phyloP scores from a whole-genome alignment of 23 tunicate genomes.

The Halocynthia aurantium region DNA sequence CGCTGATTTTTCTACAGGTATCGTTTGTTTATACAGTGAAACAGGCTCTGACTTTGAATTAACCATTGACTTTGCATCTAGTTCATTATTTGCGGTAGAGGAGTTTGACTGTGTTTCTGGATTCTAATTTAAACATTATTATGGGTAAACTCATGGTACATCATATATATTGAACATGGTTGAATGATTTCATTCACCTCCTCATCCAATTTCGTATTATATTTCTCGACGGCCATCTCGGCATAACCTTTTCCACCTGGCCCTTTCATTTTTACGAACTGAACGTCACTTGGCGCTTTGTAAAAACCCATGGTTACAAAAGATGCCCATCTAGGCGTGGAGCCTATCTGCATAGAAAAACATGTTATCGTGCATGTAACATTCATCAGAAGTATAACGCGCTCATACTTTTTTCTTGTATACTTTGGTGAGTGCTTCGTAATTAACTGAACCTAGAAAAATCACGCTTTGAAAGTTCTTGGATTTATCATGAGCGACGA shows the following conservation, averaged over 20 bases:
- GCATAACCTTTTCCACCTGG: conserved; percentile 90
- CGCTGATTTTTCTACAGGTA: background rate
- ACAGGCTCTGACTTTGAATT: conserved; percentile 2
- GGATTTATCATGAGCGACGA: conserved; percentile 63
- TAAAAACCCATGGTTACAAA: conserved; percentile 62
- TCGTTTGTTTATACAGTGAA: conserved; percentile 4
- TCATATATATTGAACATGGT: background rate
- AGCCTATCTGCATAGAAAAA: background rate
- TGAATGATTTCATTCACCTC: background rate
- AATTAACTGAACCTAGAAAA: conserved; percentile 67
- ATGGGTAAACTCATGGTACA: background rate
- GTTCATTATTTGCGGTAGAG: background rate
- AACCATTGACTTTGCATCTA: background rate
- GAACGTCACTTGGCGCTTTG: conserved; percentile 25
- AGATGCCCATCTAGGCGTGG: conserved; percentile 35
- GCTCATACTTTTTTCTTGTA: conserved; percentile 60
- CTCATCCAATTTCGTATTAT: background rate
- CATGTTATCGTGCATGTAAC: too few species aligned
- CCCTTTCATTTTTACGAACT: conserved; percentile 84
- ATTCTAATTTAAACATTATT: background rate
- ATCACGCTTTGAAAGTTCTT: conserved; percentile 46
- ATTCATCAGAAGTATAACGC: background rate
- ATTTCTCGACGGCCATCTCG: conserved; percentile 76
- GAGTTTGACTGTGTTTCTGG: background rate
- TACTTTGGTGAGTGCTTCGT: conserved; percentile 40